phyloP scores from a whole-genome alignment of 2,888 invertebrate genomes.

The Scaptomyza tumidula region DNA sequence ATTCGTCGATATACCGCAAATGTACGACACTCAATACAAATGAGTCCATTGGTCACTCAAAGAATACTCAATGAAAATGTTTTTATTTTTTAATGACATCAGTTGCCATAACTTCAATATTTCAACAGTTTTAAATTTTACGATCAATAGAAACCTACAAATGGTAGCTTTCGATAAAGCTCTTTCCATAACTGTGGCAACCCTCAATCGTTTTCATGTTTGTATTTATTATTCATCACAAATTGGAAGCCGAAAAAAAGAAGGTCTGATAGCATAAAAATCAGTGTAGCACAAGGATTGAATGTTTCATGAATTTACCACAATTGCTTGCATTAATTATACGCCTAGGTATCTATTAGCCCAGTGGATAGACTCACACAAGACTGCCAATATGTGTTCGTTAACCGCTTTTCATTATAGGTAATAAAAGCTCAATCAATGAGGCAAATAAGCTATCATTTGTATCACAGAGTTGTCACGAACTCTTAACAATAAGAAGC shows the following conservation, averaged over 20 bases:
- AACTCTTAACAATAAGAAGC: conserved; percentile 12
- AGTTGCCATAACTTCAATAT: conserved; percentile 10
- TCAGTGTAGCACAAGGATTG: conserved; percentile 25
- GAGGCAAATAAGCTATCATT: neutral
- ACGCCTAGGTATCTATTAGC: neutral
- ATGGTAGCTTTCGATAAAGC: neutral
- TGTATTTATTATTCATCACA: conserved; percentile 8
- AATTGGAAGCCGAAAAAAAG: conserved; percentile 1
- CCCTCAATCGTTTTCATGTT: neutral
- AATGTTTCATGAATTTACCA: conserved; percentile 34
- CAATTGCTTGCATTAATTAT: conserved; percentile 34
- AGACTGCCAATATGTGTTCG: neutral
- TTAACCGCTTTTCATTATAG: neutral
- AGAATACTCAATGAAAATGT: neutral
- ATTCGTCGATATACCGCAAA: neutral
- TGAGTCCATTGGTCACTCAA: neutral
- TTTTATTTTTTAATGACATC: neutral
- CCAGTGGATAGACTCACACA: neutral
- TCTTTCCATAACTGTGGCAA: neutral
- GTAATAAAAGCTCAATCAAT: neutral
- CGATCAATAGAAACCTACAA: conserved; percentile 4
- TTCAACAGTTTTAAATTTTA: conserved; percentile 11
- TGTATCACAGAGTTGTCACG: neutral
- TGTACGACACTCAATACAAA: neutral
- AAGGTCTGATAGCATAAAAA: conserved; percentile 5